Evolutionary conservation across 2,888 invertebrate genomes (phyloP).

Genomic region (Pterobdella sp.): DNA sequence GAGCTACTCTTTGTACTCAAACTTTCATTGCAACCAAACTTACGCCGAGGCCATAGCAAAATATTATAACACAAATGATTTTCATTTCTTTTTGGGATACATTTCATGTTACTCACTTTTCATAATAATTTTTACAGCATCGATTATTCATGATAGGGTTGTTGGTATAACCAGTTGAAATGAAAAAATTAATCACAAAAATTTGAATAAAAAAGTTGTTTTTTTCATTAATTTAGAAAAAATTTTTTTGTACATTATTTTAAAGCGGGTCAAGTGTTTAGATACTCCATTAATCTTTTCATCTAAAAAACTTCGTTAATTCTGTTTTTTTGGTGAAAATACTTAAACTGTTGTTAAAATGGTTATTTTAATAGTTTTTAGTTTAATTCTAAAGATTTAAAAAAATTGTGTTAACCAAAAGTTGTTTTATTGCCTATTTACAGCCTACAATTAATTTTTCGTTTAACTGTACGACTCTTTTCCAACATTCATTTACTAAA

Average conservation of each 20-base stretch:
- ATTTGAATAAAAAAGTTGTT: background rate
- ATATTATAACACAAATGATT: background rate
- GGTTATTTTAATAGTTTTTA: background rate
- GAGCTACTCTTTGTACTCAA: background rate
- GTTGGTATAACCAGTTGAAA: background rate
- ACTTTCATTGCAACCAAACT: background rate
- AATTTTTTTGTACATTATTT: background rate
- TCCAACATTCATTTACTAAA: no score
- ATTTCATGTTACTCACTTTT: background rate
- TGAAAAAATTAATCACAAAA: background rate
- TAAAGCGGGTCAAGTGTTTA: background rate
- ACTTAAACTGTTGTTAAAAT: background rate
- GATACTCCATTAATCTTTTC: conserved; percentile 9
- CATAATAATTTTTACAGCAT: background rate
- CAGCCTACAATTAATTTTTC: conserved; percentile 6
- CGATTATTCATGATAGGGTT: background rate
- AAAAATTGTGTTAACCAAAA: background rate
- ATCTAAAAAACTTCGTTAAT: background rate
- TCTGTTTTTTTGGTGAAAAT: background rate
- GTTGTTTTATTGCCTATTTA: background rate
- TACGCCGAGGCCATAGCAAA: background rate
- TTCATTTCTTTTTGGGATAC: background rate
- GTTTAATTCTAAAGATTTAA: background rate
- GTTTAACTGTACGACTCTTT: no score
- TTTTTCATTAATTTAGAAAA: background rate